phyloP scores from a whole-genome alignment of 2,113 vertebrate genomes.

The Turnix velox region DNA sequence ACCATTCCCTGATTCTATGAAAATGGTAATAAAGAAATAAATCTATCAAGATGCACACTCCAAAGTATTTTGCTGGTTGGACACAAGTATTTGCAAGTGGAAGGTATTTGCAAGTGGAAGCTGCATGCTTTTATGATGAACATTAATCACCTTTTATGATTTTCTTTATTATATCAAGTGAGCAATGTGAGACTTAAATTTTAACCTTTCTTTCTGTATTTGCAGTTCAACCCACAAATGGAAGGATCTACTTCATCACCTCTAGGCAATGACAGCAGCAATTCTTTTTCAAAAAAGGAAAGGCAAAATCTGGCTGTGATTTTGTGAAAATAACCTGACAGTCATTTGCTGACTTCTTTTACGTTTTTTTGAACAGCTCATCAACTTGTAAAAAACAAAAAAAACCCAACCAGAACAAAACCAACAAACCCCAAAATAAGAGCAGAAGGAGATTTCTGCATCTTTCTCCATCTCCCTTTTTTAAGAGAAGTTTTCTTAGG shows the following conservation, averaged over 20 bases:
- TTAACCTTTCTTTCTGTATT: background rate
- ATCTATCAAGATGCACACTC: background rate
- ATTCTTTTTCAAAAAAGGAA: background rate
- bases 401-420: too few species aligned
- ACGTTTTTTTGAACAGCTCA: background rate
- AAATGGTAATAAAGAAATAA: background rate
- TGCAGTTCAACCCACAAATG: background rate
- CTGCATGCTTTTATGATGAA: background rate
- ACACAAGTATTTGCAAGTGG: background rate
- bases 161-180: background rate
- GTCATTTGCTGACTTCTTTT: background rate
- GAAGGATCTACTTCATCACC: background rate
- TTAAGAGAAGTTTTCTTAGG: background rate
- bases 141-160: background rate
- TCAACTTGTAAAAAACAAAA: background rate
- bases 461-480: background rate
- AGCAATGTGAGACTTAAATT: background rate
- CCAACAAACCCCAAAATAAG: too few species aligned
- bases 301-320: background rate
- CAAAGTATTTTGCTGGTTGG: background rate
- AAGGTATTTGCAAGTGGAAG: background rate
- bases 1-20: too few species aligned
- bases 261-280: background rate
- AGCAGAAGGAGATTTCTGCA: background rate
- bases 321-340: constrained; percentile 10